Base-by-base conservation (phyloP, 53 echinoderm and acorn worm species). In the Echinarachnius parma region DNA sequence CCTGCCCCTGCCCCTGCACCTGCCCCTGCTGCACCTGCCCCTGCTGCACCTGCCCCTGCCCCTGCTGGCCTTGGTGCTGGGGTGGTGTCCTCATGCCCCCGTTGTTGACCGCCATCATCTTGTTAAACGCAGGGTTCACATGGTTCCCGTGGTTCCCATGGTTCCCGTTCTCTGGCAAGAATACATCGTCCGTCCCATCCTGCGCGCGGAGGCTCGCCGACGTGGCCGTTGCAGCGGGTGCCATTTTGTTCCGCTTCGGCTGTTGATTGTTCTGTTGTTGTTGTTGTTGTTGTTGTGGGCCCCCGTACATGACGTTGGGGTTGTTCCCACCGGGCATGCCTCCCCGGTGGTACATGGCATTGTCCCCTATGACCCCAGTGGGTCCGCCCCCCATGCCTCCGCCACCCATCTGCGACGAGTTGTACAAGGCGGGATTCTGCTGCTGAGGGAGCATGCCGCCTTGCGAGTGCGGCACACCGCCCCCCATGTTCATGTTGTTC, bases 161-260 rank as follows among this genome's bases (percentile, higher is more conserved):
- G 39, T 7, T 13, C 28, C 14, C 0, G 9, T 65, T 69, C 21
- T 52, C 76, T 9, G 92, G 84, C 28, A 87, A 79, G 61, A 92
- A 92, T 23, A 87, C 92, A 35, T 92, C 87, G 9, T 69, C 81
- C 61, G 37, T 84, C 84, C n/a, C 77, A 77, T 36, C 80, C 39
- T 68, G 69, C 75, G 37, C 31, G 29, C 44, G 81, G 68, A 31
- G 81, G 34, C 31, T 54, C 54, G 33, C 68, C 35, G 65, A 24
- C 1, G 65, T 65, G 30, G 65, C 65, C 4, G 65, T 65, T 28
- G 65, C 65, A 29, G 65, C 65, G 23, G 65, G 65, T 0, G 65
- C 45, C 65, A 65, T 42, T 30, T 65, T 65, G 62, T 62, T 62
- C 45, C 65, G 65, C 27, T 65, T 65, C 4, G 30, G 44, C 46